phyloP scores from a whole-genome alignment of 2,888 invertebrate genomes.

The Leucophenga maculata region DNA sequence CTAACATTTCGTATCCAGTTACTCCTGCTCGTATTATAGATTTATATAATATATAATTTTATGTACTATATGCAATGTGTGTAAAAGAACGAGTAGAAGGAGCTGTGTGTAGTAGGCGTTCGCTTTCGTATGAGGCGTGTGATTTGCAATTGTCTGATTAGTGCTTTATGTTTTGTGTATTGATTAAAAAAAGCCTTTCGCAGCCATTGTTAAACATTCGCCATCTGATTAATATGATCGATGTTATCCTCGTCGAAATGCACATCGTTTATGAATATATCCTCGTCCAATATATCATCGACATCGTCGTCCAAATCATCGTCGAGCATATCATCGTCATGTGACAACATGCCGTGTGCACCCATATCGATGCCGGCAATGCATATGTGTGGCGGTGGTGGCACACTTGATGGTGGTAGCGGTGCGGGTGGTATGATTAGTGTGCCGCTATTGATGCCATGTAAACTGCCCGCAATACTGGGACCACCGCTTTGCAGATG shows the following conservation, averaged over 20 bases:
- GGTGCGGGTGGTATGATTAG: constrained; percentile 72
- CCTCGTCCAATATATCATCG: constrained; percentile 62
- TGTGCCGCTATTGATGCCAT: constrained; percentile 71
- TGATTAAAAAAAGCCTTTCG: constrained; percentile 31
- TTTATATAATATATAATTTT: too few relatives aligned
- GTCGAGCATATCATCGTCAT: constrained; percentile 48
- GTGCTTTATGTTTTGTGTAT: constrained; percentile 22
- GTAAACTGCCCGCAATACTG: constrained; percentile 72
- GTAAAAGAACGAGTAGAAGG: not conserved
- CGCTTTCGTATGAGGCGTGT: constrained; percentile 20
- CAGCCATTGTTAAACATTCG: constrained; percentile 69
- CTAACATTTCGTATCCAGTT: too few relatives aligned
- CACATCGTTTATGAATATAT: constrained; percentile 70
- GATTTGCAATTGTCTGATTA: constrained; percentile 18
- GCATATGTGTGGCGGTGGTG: constrained; percentile 72
- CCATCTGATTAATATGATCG: constrained; percentile 70
- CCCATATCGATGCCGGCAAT: constrained; percentile 68
- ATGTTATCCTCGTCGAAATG: constrained; percentile 65
- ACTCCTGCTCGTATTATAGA: too few relatives aligned
- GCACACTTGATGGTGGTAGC: constrained; percentile 71
- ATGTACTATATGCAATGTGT: not conserved
- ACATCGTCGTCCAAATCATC: constrained; percentile 67
- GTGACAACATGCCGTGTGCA: constrained; percentile 63
- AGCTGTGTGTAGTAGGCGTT: not conserved
- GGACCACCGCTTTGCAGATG: constrained; percentile 72